Percentiles rank a stretch among this genome's conserved stretches.
Conservation (phyloP, 2,888 invertebrate species). For the Noctua fimbriata region DNA sequence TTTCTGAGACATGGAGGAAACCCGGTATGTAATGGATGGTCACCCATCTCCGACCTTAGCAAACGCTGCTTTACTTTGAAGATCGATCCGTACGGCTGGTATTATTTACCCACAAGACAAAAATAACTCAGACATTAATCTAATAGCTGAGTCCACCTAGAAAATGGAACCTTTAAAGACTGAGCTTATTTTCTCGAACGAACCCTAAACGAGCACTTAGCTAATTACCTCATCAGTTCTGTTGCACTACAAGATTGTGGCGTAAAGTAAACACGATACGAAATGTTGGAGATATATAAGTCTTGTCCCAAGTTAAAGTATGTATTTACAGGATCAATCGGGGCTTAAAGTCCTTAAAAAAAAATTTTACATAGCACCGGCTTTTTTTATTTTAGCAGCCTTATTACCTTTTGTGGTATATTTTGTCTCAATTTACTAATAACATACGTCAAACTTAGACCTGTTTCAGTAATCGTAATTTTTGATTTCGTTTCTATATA, state of each 20-base stretch:
- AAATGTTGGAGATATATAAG: conserved; percentile 7
- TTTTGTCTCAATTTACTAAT: too few species aligned
- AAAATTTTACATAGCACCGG: too few species aligned
- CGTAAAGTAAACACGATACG: conserved; percentile 15
- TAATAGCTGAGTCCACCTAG: conserved; percentile 8
- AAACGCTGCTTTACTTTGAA: neutral
- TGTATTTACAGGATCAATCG: neutral
- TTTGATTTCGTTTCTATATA: neutral
- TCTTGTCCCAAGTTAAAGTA: neutral
- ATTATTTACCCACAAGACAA: neutral
- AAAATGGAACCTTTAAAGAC: conserved; percentile 35
- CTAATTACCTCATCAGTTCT: conserved; percentile 55
- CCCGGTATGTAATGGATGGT: neutral
- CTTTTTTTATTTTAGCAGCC: too few species aligned
- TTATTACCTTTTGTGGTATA: too few species aligned
- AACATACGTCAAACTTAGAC: neutral
- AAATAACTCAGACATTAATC: neutral
- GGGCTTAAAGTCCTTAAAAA: neutral
- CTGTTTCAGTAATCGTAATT: neutral
- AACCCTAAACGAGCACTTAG: conserved; percentile 47
- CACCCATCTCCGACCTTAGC: neutral
- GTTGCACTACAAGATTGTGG: conserved; percentile 16
- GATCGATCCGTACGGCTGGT: neutral
- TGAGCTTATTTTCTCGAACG: conserved; percentile 30
- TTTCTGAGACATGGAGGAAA: neutral